Conservation (phyloP, 1,140 invertebrate species). For the Metopolophium dirhodum region DNA sequence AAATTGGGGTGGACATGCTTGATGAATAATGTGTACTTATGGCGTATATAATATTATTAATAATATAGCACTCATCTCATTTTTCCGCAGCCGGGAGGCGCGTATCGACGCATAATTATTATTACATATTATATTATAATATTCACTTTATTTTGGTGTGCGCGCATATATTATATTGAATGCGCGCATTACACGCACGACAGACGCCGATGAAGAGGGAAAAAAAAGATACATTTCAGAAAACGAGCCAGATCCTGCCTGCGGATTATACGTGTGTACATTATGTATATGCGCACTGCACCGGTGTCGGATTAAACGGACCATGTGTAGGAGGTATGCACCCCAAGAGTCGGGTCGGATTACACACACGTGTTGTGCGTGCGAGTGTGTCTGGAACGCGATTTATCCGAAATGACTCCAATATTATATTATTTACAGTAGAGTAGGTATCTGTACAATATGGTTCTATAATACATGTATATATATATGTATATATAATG, state of each 20-base stretch:
- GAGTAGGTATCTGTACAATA: background rate
- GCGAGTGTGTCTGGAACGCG: background rate
- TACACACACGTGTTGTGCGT: background rate
- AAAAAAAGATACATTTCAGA: slow-evolving; percentile 15
- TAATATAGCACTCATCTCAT: background rate
- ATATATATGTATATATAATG: too few relatives aligned
- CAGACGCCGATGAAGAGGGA: background rate
- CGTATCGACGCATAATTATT: background rate
- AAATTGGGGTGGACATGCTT: too few relatives aligned
- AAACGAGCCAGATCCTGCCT: background rate
- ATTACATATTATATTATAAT: too few relatives aligned
- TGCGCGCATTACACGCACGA: background rate
- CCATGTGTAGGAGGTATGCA: slow-evolving; percentile 1
- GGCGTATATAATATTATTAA: too few relatives aligned
- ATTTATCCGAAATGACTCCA: background rate
- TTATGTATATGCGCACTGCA: background rate
- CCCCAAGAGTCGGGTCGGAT: slow-evolving; percentile 10
- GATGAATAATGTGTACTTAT: too few relatives aligned
- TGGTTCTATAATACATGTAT: background rate
- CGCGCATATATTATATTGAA: background rate
- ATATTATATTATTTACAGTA: slow-evolving; percentile 19
- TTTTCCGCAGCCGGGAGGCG: background rate
- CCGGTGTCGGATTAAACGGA: slow-evolving; percentile 4
- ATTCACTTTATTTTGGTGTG: background rate
- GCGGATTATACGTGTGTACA: background rate